These are phyloP conservation scores for Coptodon bakossiorum DNA, from an alignment of 2,113 vertebrate genomes.

Conservation along the genomic window DNA sequence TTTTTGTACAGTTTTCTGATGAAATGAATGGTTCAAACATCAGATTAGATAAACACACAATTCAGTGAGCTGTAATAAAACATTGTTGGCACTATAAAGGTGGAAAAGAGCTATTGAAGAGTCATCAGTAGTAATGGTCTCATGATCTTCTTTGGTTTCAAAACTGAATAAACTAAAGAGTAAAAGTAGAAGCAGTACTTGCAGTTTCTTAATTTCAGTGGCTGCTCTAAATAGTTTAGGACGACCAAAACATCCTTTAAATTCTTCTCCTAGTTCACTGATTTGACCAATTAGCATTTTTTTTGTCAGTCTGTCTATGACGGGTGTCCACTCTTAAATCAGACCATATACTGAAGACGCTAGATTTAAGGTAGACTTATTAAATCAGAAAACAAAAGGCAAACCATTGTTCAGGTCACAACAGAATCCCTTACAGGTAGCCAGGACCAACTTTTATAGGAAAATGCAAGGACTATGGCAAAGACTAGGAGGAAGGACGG, in stretches of 20 bases:
- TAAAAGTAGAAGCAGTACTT: background rate
- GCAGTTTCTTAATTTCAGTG: background rate
- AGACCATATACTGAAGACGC: background rate
- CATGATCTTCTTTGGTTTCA: background rate
- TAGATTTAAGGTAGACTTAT: background rate
- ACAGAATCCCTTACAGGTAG: background rate
- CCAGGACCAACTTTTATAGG: background rate
- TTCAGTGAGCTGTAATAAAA: background rate
- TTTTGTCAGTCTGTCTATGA: background rate
- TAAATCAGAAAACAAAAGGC: background rate
- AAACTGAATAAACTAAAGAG: background rate
- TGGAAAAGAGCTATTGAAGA: background rate
- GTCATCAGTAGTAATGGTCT: background rate
- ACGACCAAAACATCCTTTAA: background rate
- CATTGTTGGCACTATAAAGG: background rate
- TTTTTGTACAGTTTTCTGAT: background rate
- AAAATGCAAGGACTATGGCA: background rate
- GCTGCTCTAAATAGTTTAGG: background rate
- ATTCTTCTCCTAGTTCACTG: background rate
- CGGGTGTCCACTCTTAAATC: background rate
- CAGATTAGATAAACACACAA: background rate
- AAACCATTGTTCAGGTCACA: background rate
- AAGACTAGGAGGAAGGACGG: background rate
- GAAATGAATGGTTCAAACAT: background rate
- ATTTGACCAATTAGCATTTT: background rate